phyloP scores from a whole-genome alignment of 2,113 vertebrate species.

The Tylochromis polylepis region DNA sequence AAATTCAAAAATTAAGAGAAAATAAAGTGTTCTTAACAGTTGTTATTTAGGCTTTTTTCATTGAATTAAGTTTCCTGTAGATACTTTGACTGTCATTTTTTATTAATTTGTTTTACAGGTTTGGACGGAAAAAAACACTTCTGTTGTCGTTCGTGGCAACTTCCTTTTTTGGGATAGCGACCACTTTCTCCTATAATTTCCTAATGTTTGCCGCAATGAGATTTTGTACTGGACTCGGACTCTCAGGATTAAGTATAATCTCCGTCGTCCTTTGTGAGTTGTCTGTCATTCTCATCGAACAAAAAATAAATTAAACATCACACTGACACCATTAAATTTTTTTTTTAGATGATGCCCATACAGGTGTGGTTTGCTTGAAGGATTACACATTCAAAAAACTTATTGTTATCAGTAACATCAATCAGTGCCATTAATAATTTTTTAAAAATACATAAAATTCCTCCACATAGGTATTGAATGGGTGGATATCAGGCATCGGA shows the following conservation, averaged over 20 bases:
- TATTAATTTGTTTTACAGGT: slow-evolving; percentile 24
- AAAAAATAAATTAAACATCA: neutral
- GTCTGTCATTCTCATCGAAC: neutral
- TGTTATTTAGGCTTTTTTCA: neutral
- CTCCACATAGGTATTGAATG: slow-evolving; percentile 56
- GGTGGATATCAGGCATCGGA: slow-evolving; percentile 64
- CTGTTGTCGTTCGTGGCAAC: slow-evolving; percentile 50
- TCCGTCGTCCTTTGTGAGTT: slow-evolving; percentile 60
- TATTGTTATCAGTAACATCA: neutral
- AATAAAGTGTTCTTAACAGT: neutral
- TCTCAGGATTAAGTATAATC: slow-evolving; percentile 66
- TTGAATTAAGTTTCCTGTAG: neutral
- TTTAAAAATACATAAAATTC: neutral
- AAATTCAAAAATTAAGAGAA: neutral
- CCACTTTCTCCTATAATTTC: slow-evolving; percentile 54
- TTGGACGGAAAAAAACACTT: slow-evolving; percentile 60
- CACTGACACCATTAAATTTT: neutral
- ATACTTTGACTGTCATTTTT: neutral
- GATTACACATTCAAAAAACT: neutral
- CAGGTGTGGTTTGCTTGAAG: neutral
- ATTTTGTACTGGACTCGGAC: slow-evolving; percentile 63
- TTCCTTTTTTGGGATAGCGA: slow-evolving; percentile 58
- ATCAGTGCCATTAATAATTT: neutral
- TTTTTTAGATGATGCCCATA: neutral
- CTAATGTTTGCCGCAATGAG: slow-evolving; percentile 58